Percentiles rank a stretch among this genome's conserved stretches.
Evolutionary conservation across 2,888 invertebrate genomes (phyloP).

Genomic region (Phaedon cochleariae): DNA sequence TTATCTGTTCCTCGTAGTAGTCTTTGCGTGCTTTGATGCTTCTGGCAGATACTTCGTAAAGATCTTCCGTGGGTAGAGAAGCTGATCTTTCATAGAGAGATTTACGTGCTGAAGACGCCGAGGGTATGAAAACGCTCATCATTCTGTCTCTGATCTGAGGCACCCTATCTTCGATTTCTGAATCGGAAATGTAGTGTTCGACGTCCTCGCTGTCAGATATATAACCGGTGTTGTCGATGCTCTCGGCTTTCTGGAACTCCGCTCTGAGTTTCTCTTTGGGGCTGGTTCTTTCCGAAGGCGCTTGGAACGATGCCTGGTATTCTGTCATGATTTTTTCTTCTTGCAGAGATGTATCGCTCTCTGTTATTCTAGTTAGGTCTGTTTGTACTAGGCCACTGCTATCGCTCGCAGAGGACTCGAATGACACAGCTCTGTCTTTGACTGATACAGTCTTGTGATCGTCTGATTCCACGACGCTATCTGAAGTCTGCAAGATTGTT

Average conservation of each 20-base stretch:
- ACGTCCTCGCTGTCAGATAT: conserved; percentile 61
- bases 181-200: conserved; percentile 60
- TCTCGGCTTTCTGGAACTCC: conserved; percentile 52
- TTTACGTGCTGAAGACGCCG: conserved; percentile 54
- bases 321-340: conserved; percentile 53
- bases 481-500: conserved; percentile 21
- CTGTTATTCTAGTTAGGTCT: conserved; percentile 40
- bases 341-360: conserved; percentile 33
- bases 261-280: conserved; percentile 33
- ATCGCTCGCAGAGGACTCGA: conserved; percentile 44
- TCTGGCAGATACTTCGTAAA: conserved; percentile 65
- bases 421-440: conserved; percentile 40
- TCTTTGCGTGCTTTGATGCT: conserved; percentile 67
- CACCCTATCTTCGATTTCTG: conserved; percentile 61
- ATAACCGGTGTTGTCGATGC: conserved; percentile 59
- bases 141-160: conserved; percentile 60
- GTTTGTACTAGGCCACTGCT: conserved; percentile 38
- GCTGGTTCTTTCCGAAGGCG: conserved; percentile 49
- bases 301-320: conserved; percentile 58
- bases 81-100: conserved; percentile 63
- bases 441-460: conserved; percentile 30
- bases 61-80: conserved; percentile 63
- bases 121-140: conserved; percentile 60
- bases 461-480: conserved; percentile 31
- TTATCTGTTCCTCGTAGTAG: conserved; percentile 70